phyloP scores from a whole-genome alignment of 2,113 vertebrate genomes.

The Mesocricetus auratus region DNA sequence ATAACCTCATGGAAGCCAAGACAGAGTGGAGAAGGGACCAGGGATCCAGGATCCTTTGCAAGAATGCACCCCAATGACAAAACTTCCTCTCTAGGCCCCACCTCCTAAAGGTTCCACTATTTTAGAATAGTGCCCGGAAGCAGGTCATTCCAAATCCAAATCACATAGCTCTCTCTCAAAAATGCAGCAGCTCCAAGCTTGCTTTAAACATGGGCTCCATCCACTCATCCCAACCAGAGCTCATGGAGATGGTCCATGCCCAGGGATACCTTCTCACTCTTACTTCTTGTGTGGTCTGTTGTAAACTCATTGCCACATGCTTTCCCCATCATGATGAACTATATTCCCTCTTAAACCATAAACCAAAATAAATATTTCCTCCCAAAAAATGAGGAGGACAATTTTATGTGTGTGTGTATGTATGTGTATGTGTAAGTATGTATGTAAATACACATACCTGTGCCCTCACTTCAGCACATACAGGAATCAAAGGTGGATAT shows the following conservation, averaged over 20 bases:
- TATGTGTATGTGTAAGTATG: neutral
- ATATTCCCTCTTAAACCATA: neutral
- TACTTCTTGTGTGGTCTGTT: neutral
- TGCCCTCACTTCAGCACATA: neutral
- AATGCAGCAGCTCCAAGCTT: neutral
- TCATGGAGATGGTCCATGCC: rapidly evolving
- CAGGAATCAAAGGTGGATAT: neutral
- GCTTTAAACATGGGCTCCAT: rapidly evolving
- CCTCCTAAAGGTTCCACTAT: neutral
- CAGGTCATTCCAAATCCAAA: neutral
- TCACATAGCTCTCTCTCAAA: neutral
- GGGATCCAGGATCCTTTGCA: too few relatives aligned
- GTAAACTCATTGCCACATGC: neutral
- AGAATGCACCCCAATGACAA: too few relatives aligned
- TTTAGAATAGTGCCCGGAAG: neutral
- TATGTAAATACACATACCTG: neutral
- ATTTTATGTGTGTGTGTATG: neutral
- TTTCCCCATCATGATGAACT: neutral
- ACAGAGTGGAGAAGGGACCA: neutral
- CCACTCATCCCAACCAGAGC: neutral
- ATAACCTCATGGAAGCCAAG: neutral
- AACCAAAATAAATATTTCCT: neutral
- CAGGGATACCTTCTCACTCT: neutral
- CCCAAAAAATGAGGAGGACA: neutral
- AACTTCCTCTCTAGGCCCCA: neutral